A percentile compares a stretch with the other conserved stretches of the same genome.
These are phyloP conservation scores for Natator depressus DNA, from an alignment of 2,113 vertebrate genomes.

Conservation along the genomic window DNA sequence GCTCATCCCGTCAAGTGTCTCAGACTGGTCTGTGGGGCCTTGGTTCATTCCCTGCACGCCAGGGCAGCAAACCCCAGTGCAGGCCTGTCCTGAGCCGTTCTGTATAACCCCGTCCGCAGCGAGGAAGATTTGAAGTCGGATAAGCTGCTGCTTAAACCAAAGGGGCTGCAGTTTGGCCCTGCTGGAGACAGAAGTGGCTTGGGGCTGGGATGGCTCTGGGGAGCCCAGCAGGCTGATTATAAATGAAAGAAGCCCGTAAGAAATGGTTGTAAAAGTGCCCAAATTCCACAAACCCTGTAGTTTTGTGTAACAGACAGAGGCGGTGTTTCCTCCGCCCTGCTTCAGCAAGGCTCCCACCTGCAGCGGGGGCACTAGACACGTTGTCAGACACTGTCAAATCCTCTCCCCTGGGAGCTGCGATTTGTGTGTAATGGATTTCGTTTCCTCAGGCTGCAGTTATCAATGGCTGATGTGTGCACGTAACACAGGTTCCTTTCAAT, in stretches of 20 bases:
- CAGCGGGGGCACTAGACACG: too few relatives aligned
- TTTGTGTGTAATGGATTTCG: accelerated
- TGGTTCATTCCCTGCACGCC: not conserved
- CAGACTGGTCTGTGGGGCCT: not conserved
- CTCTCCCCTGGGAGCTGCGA: not conserved
- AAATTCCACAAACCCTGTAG: accelerated
- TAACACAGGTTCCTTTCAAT: not conserved
- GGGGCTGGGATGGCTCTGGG: not conserved
- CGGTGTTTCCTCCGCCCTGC: not conserved
- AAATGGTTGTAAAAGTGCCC: accelerated
- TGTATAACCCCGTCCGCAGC: too few relatives aligned
- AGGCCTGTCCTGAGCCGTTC: not conserved
- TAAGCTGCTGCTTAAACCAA: not conserved
- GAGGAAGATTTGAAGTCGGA: too few relatives aligned
- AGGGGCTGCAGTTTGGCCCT: not conserved
- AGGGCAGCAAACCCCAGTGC: accelerated
- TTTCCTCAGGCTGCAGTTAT: not conserved
- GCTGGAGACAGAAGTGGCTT: too few relatives aligned
- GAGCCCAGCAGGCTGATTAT: not conserved
- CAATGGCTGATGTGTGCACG: not conserved
- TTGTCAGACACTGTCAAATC: not conserved
- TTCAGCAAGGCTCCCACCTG: too few relatives aligned
- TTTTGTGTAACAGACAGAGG: accelerated
- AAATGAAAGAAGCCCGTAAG: not conserved
- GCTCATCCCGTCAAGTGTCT: not conserved